Evolutionary conservation across 2,888 invertebrate species (phyloP), one percentile per base, ranked within the genome.

Genomic region (Heliothis peltigera): DNA sequence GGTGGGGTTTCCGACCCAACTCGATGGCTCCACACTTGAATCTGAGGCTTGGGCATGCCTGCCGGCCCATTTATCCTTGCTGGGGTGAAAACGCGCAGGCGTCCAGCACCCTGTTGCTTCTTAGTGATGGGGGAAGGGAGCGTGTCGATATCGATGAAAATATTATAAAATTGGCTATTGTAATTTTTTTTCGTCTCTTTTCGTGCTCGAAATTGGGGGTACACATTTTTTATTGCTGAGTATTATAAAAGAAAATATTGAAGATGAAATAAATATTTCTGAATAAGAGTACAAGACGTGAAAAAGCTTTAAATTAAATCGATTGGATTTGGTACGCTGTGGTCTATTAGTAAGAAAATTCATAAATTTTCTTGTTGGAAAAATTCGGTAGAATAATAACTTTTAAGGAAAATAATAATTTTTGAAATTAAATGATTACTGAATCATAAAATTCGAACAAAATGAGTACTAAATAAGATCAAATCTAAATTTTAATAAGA

Each of bases 31-130:
- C 88, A 83, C 85, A 85, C 89, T 90, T 80, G 84, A 86, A 84
- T 92, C 82, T 94, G 94, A 90, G 87, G 82, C 80, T 85, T 77
- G 73, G 85, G 75, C 84, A 77, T 81, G 81, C 84, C 89, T 83
- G 87, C 86, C 81, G 80, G 83, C 77, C 87, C 81, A 85, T 93
- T 92, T 94, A 93, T 91, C 76, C 82, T 70, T 70, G 56, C 70
- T 53, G 87, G 92, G 93, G 89, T 88, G 87, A 88, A 81, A 88
- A 85, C 93, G 94, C 94, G 94, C 94, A 94, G 89, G 94, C 94
- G 94, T 94, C 90, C 89, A 88, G 90, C 92, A 94, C 94, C 94
- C 94, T 94, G 94, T 94, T 94, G 94, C 94, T 93, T 94, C 94
- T 68, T 87, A 89, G 91, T 74, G 85, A 79, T 65, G 91, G 60